Percentiles rank a stretch among this genome's conserved stretches.
Evolutionary conservation across 2,113 vertebrate species (phyloP).

Genomic region (Rhombomys opimus): DNA sequence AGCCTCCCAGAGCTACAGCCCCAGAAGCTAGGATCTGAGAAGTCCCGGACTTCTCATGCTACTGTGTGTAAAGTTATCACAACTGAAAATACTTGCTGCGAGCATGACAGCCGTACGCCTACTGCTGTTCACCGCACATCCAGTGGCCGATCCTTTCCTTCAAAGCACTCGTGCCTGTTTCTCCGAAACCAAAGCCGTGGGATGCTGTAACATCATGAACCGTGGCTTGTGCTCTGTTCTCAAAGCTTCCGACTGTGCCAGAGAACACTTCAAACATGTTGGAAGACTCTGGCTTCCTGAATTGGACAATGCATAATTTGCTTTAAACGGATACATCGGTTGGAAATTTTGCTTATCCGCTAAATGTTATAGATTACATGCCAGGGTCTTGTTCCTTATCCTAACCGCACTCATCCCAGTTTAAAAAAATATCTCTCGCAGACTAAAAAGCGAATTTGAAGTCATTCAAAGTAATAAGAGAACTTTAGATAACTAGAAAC

Average conservation of each 20-base stretch:
- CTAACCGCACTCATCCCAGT: background rate
- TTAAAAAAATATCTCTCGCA: conserved; percentile 25
- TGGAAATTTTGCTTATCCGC: conserved; percentile 49
- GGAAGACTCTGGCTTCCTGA: conserved; percentile 61
- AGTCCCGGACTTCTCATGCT: background rate
- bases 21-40: conserved; percentile 12
- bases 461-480: conserved; percentile 15
- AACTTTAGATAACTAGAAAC: conserved; percentile 46
- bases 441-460: conserved; percentile 31
- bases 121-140: background rate
- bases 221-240: conserved; percentile 38
- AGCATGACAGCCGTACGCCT: background rate
- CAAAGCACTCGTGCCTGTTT: background rate
- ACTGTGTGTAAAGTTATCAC: background rate
- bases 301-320: conserved; percentile 31
- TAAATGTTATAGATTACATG: conserved; percentile 38
- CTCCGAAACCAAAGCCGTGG: background rate
- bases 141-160: background rate
- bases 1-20: background rate
- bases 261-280: conserved; percentile 34
- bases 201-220: background rate
- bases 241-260: conserved; percentile 35
- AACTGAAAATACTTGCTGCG: background rate
- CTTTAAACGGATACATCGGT: conserved; percentile 67
- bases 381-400: conserved; percentile 26